Conservation (phyloP, 1,140 invertebrate species). For the Neelides sp. region DNA sequence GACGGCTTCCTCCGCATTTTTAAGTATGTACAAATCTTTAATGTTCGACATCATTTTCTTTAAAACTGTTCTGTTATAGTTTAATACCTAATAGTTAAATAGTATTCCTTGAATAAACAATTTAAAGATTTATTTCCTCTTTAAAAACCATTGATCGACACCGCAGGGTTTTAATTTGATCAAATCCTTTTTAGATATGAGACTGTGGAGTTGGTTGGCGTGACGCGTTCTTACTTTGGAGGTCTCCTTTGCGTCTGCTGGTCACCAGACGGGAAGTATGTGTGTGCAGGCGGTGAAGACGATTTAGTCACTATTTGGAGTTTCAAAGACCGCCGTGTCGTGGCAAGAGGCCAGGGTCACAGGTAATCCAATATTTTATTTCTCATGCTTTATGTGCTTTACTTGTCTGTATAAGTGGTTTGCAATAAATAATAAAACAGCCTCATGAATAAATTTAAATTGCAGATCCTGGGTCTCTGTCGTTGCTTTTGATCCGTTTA, state of each 20-base stretch:
- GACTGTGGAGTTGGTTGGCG: constrained; percentile 85
- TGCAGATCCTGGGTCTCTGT: constrained; percentile 91
- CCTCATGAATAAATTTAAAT: constrained; percentile 3
- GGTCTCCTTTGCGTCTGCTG: constrained; percentile 61
- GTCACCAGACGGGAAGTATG: constrained; percentile 90
- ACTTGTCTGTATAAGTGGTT: too few relatives aligned
- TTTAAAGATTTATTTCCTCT: too few relatives aligned
- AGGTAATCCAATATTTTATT: constrained; percentile 29
- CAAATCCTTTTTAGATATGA: constrained; percentile 51
- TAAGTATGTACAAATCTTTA: constrained; percentile 42
- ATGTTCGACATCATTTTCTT: too few relatives aligned
- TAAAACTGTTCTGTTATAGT: neutral
- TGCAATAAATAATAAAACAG: too few relatives aligned
- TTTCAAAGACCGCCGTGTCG: constrained; percentile 77
- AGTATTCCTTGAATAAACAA: too few relatives aligned
- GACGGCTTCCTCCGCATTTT: constrained; percentile 94
- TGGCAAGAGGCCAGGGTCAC: constrained; percentile 83
- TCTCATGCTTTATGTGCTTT: too few relatives aligned
- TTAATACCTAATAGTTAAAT: neutral
- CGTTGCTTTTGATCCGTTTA: constrained; percentile 91
- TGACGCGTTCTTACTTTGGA: constrained; percentile 90
- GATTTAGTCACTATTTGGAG: constrained; percentile 98
- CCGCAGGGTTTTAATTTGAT: too few relatives aligned
- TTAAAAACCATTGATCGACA: too few relatives aligned
- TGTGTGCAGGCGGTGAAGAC: constrained; percentile 96